A percentile compares a stretch with the other conserved stretches of the same genome.
These are phyloP conservation scores for Nannospalax galili DNA, from an alignment of 2,113 vertebrate genomes.

Conservation along the genomic window DNA sequence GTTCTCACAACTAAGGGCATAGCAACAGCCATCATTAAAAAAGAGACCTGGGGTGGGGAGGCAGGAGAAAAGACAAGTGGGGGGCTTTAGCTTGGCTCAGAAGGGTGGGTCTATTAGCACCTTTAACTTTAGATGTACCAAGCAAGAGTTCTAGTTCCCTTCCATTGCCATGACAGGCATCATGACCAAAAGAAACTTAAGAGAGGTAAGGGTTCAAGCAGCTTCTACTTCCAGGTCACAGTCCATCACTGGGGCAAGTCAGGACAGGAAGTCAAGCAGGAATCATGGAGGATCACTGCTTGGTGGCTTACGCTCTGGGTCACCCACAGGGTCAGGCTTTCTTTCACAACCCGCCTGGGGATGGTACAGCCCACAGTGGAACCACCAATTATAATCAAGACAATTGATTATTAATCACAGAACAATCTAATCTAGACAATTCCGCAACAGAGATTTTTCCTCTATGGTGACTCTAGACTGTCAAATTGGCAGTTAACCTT, in stretches of 20 bases:
- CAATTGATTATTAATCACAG: too few species aligned
- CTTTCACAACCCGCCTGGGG: background rate
- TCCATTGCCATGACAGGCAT: background rate
- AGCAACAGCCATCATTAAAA: accelerated
- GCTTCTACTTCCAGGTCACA: too few species aligned
- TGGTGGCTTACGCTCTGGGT: too few species aligned
- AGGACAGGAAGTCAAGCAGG: background rate
- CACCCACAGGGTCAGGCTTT: background rate
- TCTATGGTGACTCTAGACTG: background rate
- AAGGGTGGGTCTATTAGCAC: background rate
- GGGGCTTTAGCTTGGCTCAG: accelerated
- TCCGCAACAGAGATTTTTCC: background rate
- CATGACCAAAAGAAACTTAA: background rate
- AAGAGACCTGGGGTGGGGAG: background rate
- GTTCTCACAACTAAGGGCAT: too few species aligned
- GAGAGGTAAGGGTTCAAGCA: background rate
- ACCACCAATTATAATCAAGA: background rate
- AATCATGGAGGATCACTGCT: background rate
- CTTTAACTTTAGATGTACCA: background rate
- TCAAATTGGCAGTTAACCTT: background rate
- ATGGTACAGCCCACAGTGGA: background rate
- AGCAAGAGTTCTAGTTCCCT: background rate
- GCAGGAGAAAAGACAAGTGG: background rate
- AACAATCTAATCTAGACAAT: background rate
- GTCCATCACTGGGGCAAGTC: background rate